These are phyloP conservation scores for Popillia japonica DNA, from an alignment of 1,140 invertebrate species.

Conservation along the genomic window DNA sequence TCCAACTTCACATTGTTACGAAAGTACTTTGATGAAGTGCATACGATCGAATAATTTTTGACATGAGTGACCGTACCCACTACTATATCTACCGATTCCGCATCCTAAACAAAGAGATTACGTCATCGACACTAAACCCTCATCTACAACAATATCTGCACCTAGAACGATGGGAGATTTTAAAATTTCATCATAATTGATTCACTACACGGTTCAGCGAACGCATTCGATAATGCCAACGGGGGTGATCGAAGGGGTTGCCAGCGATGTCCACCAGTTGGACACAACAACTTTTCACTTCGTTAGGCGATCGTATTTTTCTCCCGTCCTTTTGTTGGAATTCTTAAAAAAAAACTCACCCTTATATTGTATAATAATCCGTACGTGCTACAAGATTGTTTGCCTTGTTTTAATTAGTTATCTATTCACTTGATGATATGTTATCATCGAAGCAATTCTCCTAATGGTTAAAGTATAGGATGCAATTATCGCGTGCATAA, in stretches of 20 bases:
- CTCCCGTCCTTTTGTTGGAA: background rate
- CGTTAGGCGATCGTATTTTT: background rate
- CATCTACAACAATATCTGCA: constrained; percentile 21
- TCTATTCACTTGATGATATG: background rate
- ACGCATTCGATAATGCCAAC: constrained; percentile 11
- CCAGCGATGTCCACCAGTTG: constrained; percentile 9
- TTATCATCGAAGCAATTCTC: background rate
- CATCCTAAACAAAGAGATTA: constrained; percentile 10
- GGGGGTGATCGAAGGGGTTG: constrained; percentile 17
- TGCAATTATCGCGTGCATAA: background rate
- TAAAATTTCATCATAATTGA: constrained; percentile 35
- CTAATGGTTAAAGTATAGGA: background rate
- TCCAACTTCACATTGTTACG: no score
- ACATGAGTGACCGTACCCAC: background rate
- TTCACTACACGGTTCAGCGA: constrained; percentile 1
- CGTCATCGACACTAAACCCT: constrained; percentile 22
- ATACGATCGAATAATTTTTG: background rate
- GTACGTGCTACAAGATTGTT: background rate
- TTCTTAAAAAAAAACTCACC: no score
- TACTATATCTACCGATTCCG: background rate
- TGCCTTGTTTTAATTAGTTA: background rate
- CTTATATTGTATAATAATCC: no score
- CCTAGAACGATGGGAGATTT: constrained; percentile 22
- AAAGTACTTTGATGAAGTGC: background rate
- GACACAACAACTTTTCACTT: constrained; percentile 21